Evolutionary conservation across 2,797 vertebrate genomes (phyloP).

Genomic region (Peromyscus eremicus): DNA sequence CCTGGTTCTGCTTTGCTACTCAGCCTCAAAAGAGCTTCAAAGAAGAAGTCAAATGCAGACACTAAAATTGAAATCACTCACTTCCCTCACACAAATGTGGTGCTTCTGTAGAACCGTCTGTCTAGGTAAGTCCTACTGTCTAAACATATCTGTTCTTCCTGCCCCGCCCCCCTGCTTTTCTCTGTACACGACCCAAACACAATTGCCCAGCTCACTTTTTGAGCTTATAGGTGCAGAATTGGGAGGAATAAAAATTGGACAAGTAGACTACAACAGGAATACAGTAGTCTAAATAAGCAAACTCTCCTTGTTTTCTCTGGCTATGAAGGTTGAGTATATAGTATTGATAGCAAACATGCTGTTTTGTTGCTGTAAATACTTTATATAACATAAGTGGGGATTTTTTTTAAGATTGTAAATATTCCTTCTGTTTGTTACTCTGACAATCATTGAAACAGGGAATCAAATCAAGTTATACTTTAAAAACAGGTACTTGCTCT

Average conservation of each 20-base stretch:
- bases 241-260: slow-evolving; percentile 16
- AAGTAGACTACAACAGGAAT: not conserved
- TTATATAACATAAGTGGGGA: not conserved
- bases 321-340: not conserved
- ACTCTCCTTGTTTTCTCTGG: not conserved
- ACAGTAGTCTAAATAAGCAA: not conserved
- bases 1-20: not conserved
- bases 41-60: slow-evolving; percentile 3
- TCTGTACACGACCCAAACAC: not conserved
- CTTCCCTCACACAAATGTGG: not conserved
- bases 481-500: slow-evolving; percentile 39
- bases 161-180: not conserved
- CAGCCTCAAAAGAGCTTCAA: not conserved
- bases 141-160: not conserved
- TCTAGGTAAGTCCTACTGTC: not conserved
- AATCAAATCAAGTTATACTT: slow-evolving; percentile 52
- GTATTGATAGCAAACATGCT: not conserved
- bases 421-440: slow-evolving; percentile 21
- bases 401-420: not conserved
- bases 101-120: not conserved
- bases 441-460: not conserved
- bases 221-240: not conserved
- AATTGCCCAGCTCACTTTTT: not conserved
- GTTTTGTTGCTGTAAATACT: not conserved
- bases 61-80: not conserved